Evolutionary conservation across 2,797 vertebrate genomes (phyloP).

Genomic region (Crocodylus rhombifer): DNA sequence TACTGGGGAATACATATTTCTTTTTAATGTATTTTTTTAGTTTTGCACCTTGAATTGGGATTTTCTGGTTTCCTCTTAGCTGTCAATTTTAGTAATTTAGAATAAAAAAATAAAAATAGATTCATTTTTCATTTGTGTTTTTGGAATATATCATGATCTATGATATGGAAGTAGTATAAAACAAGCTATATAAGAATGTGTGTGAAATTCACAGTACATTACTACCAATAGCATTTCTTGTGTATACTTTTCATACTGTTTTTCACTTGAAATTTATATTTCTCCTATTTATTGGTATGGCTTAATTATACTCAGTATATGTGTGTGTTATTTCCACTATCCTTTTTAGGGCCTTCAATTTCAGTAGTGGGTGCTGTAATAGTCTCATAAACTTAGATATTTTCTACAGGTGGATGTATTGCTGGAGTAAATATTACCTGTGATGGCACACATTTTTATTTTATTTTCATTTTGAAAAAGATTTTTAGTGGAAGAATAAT

Average conservation of each 20-base stretch:
- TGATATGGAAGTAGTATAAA: neutral
- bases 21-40: neutral
- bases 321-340: neutral
- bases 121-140: neutral
- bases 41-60: neutral
- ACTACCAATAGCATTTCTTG: neutral
- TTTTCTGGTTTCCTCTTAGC: neutral
- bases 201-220: neutral
- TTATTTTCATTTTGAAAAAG: neutral
- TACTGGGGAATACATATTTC: neutral
- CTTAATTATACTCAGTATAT: neutral
- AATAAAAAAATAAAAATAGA: neutral
- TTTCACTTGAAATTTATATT: neutral
- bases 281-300: neutral
- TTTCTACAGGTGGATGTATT: conserved; percentile 28
- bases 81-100: neutral
- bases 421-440: conserved; percentile 3
- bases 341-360: neutral
- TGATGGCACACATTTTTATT: neutral
- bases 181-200: neutral
- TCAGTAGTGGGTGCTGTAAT: conserved; percentile 1
- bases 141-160: neutral
- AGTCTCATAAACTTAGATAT: conserved; percentile 29
- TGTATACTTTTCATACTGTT: neutral
- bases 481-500: too few relatives aligned